phyloP scores from a whole-genome alignment of 2,113 vertebrate genomes.

The Paraplagusia blochii region DNA sequence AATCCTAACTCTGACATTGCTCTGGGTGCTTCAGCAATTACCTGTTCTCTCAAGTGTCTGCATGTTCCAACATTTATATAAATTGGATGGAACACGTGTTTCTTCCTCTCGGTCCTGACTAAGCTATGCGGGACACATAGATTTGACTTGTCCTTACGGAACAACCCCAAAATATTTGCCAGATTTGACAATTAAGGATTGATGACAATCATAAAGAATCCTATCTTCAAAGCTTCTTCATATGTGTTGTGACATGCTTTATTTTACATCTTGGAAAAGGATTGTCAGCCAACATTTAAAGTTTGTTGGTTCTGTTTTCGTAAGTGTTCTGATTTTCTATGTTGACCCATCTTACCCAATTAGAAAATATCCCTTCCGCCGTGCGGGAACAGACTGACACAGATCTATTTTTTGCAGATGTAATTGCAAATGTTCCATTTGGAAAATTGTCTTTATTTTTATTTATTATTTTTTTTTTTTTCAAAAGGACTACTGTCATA shows the following conservation, averaged over 20 bases:
- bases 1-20: not conserved
- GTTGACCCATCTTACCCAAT: too few relatives aligned
- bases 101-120: too few relatives aligned
- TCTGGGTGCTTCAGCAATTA: not conserved
- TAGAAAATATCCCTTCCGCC: too few relatives aligned
- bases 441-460: slow-evolving; percentile 7
- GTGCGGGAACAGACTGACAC: slow-evolving; percentile 3
- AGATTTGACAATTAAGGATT: not conserved
- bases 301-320: not conserved
- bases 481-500: slow-evolving; percentile 11
- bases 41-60: not conserved
- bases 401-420: slow-evolving; percentile 14
- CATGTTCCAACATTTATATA: not conserved
- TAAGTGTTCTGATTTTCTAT: not conserved
- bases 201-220: not conserved
- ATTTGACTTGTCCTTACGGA: not conserved
- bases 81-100: too few relatives aligned
- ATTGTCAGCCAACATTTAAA: not conserved
- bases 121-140: not conserved
- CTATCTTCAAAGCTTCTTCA: not conserved
- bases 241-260: slow-evolving; percentile 4
- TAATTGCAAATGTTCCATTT: slow-evolving; percentile 1
- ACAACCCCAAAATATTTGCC: not conserved
- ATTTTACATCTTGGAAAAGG: not conserved
- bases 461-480: not conserved